Conservation (phyloP, 2,113 vertebrate species). For the Chloebia gouldiae region DNA sequence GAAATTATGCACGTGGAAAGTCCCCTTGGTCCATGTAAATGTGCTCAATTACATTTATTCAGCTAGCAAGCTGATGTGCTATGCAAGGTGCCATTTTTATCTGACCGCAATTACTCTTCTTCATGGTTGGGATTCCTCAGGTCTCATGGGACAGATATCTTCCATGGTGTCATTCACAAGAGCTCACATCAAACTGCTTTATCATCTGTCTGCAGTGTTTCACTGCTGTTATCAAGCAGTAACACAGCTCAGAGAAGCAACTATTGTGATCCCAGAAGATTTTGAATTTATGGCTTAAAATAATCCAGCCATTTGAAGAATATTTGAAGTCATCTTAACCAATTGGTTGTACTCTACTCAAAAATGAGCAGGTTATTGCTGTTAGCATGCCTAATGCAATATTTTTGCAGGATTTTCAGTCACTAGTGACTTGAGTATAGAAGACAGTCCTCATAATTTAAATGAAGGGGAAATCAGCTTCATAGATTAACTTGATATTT, state of each 20-base stretch:
- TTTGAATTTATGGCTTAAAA: conserved; percentile 23
- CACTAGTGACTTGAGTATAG: neutral
- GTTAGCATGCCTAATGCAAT: neutral
- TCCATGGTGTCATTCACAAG: conserved; percentile 2
- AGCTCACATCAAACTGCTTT: conserved; percentile 38
- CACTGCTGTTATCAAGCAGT: conserved; percentile 29
- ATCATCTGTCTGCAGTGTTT: conserved; percentile 44
- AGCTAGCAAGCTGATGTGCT: neutral
- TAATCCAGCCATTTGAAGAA: conserved; percentile 10
- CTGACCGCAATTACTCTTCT: conserved; percentile 1
- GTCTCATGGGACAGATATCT: conserved; percentile 26
- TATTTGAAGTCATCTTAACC: neutral
- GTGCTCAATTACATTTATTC: conserved; percentile 19
- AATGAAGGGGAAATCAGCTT: neutral
- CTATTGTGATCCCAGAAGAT: conserved; percentile 20
- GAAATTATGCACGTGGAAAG: neutral
- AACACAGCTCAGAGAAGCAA: conserved; percentile 16
- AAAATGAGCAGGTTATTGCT: neutral
- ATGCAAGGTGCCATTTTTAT: conserved; percentile 37
- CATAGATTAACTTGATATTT: neutral
- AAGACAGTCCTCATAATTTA: neutral
- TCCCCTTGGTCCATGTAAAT: neutral
- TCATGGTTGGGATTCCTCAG: conserved; percentile 24
- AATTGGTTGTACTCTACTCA: neutral
- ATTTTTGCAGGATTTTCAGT: neutral